phyloP scores from a whole-genome alignment of 2,113 vertebrate genomes.

The Verasper variegatus region DNA sequence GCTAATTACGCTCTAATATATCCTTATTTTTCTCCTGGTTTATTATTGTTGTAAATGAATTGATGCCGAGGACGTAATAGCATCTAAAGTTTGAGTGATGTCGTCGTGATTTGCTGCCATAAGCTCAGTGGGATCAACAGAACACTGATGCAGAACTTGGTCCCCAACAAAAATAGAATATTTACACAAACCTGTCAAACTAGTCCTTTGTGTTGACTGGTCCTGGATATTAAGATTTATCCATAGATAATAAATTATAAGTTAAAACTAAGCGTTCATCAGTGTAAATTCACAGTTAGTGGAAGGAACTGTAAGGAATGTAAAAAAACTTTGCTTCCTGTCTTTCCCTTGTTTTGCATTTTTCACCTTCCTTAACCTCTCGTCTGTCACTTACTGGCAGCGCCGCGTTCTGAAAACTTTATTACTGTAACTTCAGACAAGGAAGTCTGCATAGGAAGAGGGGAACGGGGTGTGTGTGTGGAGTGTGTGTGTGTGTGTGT shows the following conservation, averaged over 20 bases:
- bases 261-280: too few species aligned
- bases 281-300: too few species aligned
- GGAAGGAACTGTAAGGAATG: too few species aligned
- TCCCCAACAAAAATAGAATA: not conserved
- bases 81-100: not conserved
- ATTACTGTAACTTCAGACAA: slow-evolving; percentile 61
- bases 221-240: not conserved
- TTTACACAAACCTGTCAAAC: not conserved
- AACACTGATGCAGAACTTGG: not conserved
- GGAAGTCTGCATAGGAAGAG: slow-evolving; percentile 69
- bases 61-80: not conserved
- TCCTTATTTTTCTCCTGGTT: slow-evolving; percentile 41
- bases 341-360: not conserved
- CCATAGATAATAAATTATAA: too few species aligned
- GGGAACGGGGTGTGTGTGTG: slow-evolving; percentile 59
- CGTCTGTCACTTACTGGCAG: slow-evolving; percentile 51
- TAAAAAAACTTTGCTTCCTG: too few species aligned
- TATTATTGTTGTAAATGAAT: slow-evolving; percentile 14
- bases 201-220: not conserved
- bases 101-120: not conserved
- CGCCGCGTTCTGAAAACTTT: slow-evolving; percentile 59
- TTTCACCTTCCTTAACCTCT: slow-evolving; percentile 3
- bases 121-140: not conserved
- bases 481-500: slow-evolving; percentile 35
- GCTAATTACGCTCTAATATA: slow-evolving; percentile 46